These are phyloP conservation scores for Phymorhynchus buccinoides DNA, from an alignment of 1,140 invertebrate genomes.

Conservation along the genomic window DNA sequence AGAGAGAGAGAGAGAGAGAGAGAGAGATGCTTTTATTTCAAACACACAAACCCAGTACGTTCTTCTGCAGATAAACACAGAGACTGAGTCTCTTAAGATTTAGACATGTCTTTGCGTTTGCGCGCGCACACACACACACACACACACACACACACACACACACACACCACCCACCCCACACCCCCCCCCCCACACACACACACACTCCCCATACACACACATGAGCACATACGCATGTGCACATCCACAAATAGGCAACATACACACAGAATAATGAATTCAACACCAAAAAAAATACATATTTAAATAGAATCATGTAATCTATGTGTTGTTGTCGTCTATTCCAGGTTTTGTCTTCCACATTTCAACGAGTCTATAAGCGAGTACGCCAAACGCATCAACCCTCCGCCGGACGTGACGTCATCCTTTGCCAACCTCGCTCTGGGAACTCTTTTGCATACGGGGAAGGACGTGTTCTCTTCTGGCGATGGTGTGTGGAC, in stretches of 20 bases:
- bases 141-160: not conserved
- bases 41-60: no score
- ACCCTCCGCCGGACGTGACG: constrained; percentile 14
- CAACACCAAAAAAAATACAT: no score
- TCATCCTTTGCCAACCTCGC: constrained; percentile 20
- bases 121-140: not conserved
- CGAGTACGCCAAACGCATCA: not conserved
- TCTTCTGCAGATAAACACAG: no score
- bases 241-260: no score
- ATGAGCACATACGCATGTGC: no score
- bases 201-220: no score
- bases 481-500: not conserved
- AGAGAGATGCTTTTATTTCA: no score
- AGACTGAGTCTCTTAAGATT: no score
- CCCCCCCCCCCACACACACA: no score
- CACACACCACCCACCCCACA: not conserved
- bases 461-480: not conserved
- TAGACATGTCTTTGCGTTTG: no score
- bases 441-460: not conserved
- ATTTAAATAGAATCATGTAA: not conserved
- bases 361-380: not conserved
- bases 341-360: not conserved
- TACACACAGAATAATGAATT: no score
- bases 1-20: no score
- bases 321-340: not conserved